Conservation (phyloP, 2,888 invertebrate genomes). For the Nasonovia ribisnigri region DNA sequence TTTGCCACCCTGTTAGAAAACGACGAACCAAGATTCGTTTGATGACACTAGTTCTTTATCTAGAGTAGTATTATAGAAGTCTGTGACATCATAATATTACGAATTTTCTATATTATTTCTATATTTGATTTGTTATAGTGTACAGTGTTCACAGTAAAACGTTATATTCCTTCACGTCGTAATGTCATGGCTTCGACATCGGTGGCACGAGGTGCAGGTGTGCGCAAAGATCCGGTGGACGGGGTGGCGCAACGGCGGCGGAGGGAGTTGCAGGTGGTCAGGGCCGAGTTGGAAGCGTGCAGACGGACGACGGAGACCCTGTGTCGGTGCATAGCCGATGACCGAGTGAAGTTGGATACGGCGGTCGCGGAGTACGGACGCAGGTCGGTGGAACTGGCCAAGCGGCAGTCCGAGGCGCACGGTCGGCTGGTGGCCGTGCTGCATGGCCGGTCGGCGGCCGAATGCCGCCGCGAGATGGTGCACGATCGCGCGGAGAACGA, state of each 20-base stretch:
- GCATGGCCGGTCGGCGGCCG: conserved; percentile 10
- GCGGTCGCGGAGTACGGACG: conserved; percentile 4
- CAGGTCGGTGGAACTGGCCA: background rate
- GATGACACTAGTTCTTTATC: background rate
- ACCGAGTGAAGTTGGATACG: conserved; percentile 10
- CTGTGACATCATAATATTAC: background rate
- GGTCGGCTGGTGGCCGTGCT: background rate
- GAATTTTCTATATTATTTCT: too few species aligned
- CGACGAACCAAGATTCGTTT: background rate
- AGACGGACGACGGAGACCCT: background rate
- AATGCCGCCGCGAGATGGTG: background rate
- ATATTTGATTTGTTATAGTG: background rate
- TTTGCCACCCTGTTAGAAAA: background rate
- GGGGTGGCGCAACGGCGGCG: background rate
- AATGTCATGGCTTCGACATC: background rate
- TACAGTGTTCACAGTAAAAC: background rate
- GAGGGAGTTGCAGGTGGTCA: conserved; percentile 39
- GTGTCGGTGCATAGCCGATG: background rate
- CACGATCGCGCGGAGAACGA: conserved; percentile 26
- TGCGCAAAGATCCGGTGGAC: background rate
- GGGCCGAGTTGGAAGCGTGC: conserved; percentile 25
- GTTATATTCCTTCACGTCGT: background rate
- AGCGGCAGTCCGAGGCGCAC: background rate
- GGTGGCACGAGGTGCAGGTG: background rate
- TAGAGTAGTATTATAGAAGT: background rate